phyloP scores from a whole-genome alignment of 2,113 vertebrate genomes.

The Pedetes capensis region DNA sequence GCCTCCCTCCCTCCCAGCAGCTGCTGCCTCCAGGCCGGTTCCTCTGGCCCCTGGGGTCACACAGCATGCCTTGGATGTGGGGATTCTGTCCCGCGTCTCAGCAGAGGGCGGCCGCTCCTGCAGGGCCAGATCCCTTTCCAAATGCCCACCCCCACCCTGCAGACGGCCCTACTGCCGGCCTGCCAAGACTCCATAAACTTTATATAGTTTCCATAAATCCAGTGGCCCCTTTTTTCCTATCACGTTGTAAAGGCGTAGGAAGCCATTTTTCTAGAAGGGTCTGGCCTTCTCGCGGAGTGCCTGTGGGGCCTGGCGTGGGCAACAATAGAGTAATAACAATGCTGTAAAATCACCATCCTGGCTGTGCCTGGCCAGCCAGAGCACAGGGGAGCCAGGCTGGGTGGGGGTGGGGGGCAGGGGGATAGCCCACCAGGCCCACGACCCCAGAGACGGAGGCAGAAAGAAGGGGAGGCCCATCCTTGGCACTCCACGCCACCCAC shows the following conservation, averaged over 20 bases:
- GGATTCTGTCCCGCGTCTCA: neutral
- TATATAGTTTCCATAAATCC: conserved; percentile 82
- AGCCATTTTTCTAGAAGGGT: conserved; percentile 72
- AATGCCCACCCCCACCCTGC: conserved; percentile 39
- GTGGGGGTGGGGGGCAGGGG: neutral
- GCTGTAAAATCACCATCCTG: conserved; percentile 77
- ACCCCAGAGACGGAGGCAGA: conserved; percentile 1
- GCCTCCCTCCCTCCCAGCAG: neutral
- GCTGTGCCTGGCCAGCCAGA: conserved; percentile 66
- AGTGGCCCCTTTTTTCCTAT: conserved; percentile 78
- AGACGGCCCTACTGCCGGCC: conserved; percentile 39
- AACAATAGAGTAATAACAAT: conserved; percentile 74
- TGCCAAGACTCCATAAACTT: conserved; percentile 83
- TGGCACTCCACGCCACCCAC: conserved; percentile 6
- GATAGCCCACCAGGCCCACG: conserved; percentile 46
- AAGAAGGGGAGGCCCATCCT: neutral
- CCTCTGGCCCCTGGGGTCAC: rapidly evolving
- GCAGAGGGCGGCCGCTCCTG: conserved; percentile 46
- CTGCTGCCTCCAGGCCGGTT: neutral
- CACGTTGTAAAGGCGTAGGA: conserved; percentile 78
- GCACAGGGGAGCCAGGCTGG: neutral
- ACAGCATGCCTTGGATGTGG: neutral
- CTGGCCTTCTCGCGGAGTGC: conserved; percentile 22
- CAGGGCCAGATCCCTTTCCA: conserved; percentile 45
- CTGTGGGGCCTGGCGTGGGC: conserved; percentile 71